These are phyloP conservation scores for Ylistrum balloti DNA, from an alignment of 1,140 invertebrate species.

Conservation along the genomic window DNA sequence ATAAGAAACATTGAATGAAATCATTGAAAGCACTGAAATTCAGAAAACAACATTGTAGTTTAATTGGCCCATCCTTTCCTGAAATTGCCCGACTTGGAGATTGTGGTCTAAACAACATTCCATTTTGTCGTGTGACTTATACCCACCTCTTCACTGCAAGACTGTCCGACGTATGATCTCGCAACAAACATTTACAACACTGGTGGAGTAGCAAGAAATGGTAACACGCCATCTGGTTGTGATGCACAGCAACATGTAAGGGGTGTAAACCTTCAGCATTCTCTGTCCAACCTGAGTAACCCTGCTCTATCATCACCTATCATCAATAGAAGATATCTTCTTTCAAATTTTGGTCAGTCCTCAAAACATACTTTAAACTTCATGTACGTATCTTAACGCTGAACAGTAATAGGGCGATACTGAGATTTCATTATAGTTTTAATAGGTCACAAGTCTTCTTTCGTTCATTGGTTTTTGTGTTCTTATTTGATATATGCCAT, in stretches of 20 bases:
- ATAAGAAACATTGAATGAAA: not conserved
- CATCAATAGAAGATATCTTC: not conserved
- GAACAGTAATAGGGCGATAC: not conserved
- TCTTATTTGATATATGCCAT: too few species aligned
- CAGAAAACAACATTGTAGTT: not conserved
- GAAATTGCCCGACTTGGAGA: not conserved
- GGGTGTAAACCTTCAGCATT: constrained; percentile 50
- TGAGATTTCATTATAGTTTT: too few species aligned
- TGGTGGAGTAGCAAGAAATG: constrained; percentile 54
- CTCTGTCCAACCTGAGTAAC: constrained; percentile 55
- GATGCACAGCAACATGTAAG: constrained; percentile 55
- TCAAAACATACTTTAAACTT: not conserved
- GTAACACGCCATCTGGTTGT: constrained; percentile 52
- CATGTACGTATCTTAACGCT: too few species aligned
- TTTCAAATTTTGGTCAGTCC: not conserved
- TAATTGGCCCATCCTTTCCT: not conserved
- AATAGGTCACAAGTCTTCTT: too few species aligned
- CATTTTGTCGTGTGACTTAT: not conserved
- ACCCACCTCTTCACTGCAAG: constrained; percentile 28
- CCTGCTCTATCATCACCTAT: constrained; percentile 59
- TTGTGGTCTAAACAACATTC: too few species aligned
- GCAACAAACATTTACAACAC: constrained; percentile 54
- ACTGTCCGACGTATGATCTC: not conserved
- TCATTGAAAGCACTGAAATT: not conserved
- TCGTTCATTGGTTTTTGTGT: too few species aligned